Evolutionary conservation across 2,113 vertebrate genomes (phyloP).

Genomic region (Hemichromis elongatus): DNA sequence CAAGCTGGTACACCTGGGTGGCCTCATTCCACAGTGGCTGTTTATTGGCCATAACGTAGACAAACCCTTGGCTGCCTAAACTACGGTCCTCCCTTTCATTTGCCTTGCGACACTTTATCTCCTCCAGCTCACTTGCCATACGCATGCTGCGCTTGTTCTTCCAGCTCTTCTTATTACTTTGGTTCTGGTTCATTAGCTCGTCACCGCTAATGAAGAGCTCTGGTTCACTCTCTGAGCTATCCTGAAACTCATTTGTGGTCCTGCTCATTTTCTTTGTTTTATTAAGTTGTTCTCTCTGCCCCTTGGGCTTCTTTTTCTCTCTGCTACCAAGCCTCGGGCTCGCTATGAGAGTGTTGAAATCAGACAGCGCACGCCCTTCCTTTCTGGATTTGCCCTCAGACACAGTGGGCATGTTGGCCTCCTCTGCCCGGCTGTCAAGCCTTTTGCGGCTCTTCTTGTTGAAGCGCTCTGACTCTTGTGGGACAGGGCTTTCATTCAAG

Average conservation of each 20-base stretch:
- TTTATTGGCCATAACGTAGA: constrained; percentile 98
- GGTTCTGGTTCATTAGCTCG: constrained; percentile 98
- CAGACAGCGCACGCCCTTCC: constrained; percentile 85
- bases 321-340: constrained; percentile 90
- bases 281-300: constrained; percentile 86
- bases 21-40: constrained; percentile 98
- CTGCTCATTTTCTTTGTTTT: constrained; percentile 95
- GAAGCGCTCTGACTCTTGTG: constrained; percentile 89
- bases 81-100: constrained; percentile 93
- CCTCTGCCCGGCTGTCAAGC: constrained; percentile 89
- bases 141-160: constrained; percentile 92
- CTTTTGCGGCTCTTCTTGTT: constrained; percentile 92
- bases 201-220: constrained; percentile 96
- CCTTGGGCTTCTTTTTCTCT: constrained; percentile 96
- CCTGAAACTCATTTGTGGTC: constrained; percentile 93
- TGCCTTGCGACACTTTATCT: constrained; percentile 92
- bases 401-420: constrained; percentile 84
- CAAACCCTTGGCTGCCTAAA: constrained; percentile 94
- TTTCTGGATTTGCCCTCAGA: constrained; percentile 93
- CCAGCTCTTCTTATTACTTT: constrained; percentile 96
- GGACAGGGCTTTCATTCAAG: constrained; percentile 86
- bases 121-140: constrained; percentile 88
- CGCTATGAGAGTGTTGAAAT: constrained; percentile 94
- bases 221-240: constrained; percentile 96
- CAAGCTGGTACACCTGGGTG: constrained; percentile 97